Percentiles rank a stretch among this genome's conserved stretches.
These are phyloP conservation scores for Leuctra nigra DNA, from an alignment of 2,888 invertebrate species.

Conservation along the genomic window DNA sequence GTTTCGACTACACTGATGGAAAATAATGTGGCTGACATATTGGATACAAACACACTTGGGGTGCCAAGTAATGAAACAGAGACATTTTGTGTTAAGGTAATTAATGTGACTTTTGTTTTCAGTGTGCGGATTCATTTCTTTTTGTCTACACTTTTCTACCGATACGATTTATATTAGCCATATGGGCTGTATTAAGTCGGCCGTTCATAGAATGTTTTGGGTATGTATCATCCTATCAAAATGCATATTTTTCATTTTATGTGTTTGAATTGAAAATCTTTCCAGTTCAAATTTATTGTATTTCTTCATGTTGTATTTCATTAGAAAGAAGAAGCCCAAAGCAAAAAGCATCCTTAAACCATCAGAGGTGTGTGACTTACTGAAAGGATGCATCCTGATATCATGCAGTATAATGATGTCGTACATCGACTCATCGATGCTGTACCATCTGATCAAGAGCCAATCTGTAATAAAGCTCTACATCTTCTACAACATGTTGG, in stretches of 20 bases:
- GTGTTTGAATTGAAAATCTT: no score
- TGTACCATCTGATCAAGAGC: conserved; percentile 95
- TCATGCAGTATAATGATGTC: conserved; percentile 77
- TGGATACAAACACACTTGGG: no score
- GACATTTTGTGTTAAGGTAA: no score
- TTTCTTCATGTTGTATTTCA: no score
- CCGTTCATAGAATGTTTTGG: conserved; percentile 69
- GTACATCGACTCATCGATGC: conserved; percentile 93
- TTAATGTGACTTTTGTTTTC: no score
- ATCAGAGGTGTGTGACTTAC: conserved; percentile 91
- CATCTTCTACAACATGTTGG: conserved; percentile 99
- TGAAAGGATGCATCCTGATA: conserved; percentile 86
- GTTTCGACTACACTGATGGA: no score
- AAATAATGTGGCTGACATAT: no score
- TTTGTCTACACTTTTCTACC: conserved; percentile 98
- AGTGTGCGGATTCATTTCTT: conserved; percentile 93
- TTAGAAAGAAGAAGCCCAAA: conserved; percentile 29
- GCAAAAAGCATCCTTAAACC: conserved; percentile 63
- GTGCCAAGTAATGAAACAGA: no score
- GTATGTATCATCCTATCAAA: conserved; percentile 39
- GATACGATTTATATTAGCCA: conserved; percentile 78
- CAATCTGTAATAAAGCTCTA: conserved; percentile 99
- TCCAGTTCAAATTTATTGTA: no score
- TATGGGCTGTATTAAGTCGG: conserved; percentile 71
- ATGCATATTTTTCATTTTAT: background rate